Conservation (phyloP, 2,888 invertebrate genomes). For the Himalopsyche anomala region DNA sequence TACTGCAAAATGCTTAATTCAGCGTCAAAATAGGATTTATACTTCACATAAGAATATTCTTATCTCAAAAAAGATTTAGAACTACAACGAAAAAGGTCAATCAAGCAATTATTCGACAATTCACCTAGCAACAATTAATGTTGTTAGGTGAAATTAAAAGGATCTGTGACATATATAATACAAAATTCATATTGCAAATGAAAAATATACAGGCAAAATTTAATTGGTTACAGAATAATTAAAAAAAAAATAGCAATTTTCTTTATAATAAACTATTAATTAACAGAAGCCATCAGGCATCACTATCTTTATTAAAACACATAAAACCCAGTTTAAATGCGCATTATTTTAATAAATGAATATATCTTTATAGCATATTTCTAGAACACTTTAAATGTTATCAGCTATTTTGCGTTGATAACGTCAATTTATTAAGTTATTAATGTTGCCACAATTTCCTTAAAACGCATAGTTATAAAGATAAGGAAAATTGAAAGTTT, state of each 20-base stretch:
- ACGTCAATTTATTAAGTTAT: slow-evolving; percentile 24
- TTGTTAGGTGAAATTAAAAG: too few relatives aligned
- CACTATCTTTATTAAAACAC: neutral
- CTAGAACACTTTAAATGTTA: neutral
- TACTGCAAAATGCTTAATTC: too few relatives aligned
- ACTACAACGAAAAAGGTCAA: too few relatives aligned
- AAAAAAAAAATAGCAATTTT: neutral
- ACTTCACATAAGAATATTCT: too few relatives aligned
- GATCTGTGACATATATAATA: too few relatives aligned
- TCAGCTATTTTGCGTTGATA: slow-evolving; percentile 4
- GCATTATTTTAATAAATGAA: neutral
- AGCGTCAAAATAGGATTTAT: too few relatives aligned
- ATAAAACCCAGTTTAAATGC: slow-evolving; percentile 8
- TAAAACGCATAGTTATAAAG: neutral
- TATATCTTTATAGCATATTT: neutral
- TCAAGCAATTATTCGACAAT: too few relatives aligned
- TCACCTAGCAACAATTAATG: too few relatives aligned
- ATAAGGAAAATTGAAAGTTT: slow-evolving; percentile 17
- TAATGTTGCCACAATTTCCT: slow-evolving; percentile 16
- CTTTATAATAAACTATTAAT: neutral
- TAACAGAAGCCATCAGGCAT: slow-evolving; percentile 15
- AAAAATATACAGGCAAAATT: too few relatives aligned
- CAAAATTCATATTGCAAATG: too few relatives aligned
- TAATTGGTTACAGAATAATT: too few relatives aligned
- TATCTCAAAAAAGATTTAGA: too few relatives aligned